phyloP scores from a whole-genome alignment of 2,888 invertebrate genomes.

The Pterostichus madidus region DNA sequence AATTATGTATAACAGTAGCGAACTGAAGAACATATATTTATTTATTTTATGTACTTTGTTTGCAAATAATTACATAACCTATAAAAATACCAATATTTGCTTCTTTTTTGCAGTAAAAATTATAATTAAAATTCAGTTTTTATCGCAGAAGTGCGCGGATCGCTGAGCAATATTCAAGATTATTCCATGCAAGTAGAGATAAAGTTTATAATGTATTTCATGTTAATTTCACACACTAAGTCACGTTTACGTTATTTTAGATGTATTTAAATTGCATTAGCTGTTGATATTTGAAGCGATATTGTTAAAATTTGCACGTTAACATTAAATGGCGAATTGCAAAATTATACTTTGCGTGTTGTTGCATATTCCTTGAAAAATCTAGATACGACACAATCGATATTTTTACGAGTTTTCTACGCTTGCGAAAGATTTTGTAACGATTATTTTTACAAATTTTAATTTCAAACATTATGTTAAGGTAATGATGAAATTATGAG shows the following conservation, averaged over 20 bases:
- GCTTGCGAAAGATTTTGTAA: conserved; percentile 39
- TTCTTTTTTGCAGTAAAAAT: conserved; percentile 14
- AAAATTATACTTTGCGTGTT: conserved; percentile 50
- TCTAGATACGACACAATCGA: conserved; percentile 35
- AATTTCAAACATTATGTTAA: too few species aligned
- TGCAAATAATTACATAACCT: neutral
- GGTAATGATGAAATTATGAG: neutral
- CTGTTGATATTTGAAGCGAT: conserved; percentile 53
- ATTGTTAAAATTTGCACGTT: conserved; percentile 56
- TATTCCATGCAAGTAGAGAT: conserved; percentile 43
- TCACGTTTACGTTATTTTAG: conserved; percentile 53
- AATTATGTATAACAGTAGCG: too few species aligned
- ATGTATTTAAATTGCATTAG: conserved; percentile 59
- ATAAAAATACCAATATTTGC: conserved; percentile 33
- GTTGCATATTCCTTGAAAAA: conserved; percentile 41
- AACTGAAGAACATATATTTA: too few species aligned
- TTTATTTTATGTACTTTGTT: too few species aligned
- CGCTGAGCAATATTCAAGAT: conserved; percentile 24
- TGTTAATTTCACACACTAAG: conserved; percentile 52
- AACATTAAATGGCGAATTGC: conserved; percentile 51
- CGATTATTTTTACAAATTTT: conserved; percentile 43
- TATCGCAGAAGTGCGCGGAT: neutral
- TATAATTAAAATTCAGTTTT: conserved; percentile 26
- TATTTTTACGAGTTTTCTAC: conserved; percentile 36
- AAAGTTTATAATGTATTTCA: conserved; percentile 49